These are phyloP conservation scores for Sinocyclocheilus maitianheensis DNA, from an alignment of 2,113 vertebrate species.

Conservation along the genomic window DNA sequence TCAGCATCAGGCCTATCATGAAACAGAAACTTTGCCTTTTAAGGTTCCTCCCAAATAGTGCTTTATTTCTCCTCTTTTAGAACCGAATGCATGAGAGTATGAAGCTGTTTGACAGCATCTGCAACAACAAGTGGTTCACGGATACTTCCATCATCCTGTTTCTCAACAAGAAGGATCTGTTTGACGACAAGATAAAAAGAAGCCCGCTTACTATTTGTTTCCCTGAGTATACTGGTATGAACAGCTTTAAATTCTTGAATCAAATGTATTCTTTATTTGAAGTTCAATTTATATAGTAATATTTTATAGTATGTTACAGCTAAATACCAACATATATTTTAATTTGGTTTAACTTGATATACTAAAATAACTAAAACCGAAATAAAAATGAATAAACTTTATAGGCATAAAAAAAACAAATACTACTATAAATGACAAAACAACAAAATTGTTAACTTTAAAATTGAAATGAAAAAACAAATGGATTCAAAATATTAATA, in stretches of 20 bases:
- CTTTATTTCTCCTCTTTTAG: constrained; percentile 64
- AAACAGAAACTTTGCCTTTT: neutral
- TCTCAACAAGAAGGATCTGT: constrained; percentile 99
- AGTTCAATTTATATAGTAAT: neutral
- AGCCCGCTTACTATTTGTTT: constrained; percentile 98
- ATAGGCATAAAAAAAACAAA: no score
- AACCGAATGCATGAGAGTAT: constrained; percentile 99
- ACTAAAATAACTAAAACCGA: no score
- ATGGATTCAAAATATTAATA: no score
- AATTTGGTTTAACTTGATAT: no score
- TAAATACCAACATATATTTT: no score
- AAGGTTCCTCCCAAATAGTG: neutral
- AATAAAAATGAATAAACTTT: no score
- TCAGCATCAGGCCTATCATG: neutral
- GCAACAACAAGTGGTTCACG: constrained; percentile 99
- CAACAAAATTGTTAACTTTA: no score
- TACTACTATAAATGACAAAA: no score
- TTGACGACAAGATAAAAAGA: constrained; percentile 97
- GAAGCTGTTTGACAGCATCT: constrained; percentile 99
- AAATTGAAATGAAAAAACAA: no score
- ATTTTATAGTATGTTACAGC: neutral
- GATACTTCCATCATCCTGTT: constrained; percentile 99
- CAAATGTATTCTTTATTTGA: neutral
- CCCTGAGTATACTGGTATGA: constrained; percentile 93
- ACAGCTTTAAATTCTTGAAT: neutral